Base-by-base conservation (phyloP, 2,113 vertebrate species). In the Chaetodon trifascialis region DNA sequence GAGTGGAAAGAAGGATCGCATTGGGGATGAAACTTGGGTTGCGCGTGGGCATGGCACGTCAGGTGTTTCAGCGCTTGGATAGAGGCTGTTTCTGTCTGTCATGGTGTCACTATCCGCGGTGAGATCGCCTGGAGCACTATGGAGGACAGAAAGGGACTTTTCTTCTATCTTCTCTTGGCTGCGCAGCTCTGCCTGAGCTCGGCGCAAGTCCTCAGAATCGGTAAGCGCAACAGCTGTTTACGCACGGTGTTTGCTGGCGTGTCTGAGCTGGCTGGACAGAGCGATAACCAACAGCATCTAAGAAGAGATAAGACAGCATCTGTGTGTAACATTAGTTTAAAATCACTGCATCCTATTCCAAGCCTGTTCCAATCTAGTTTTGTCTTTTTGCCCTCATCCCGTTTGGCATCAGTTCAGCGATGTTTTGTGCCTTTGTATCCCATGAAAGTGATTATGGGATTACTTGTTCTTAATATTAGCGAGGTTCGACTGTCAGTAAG, bases 191-290 rank as follows among this genome's bases (percentile, higher is more conserved):
- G 94, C 21, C 91, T 90, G 68, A 94, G 95, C 89, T 91, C 95
- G 14, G 94, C 96, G 70, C 97, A 98, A 93, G 97, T 98, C 73
- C 96, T 99, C 80, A 85, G 97, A 79, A 97, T 99, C 90, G 97
- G 97, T 99, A 94, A 96, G 97, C 95, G 92, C 88, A 80, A 69
- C 89, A 90, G 76, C 88, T 89, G 82, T 80, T 89, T 80, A 92
- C 89, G 86, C 89, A 42, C 78, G 21, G 67, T 8, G 54, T 4
- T 23, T 46, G 23, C 11, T 16, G 30, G 38, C 17, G 9, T 59
- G 36, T 46, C 9, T 1, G 12, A 58, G 30, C 0, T 17, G 40
- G 23, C 25, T 59, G 71, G 16, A 19, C 12, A 21, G 23, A 59
- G 10, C 34, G 17, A 12, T 9, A 54, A 36, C n/a, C 55, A 62